Base-by-base conservation (phyloP, 2,113 vertebrate genomes). In the Hydrolagus affinis region DNA sequence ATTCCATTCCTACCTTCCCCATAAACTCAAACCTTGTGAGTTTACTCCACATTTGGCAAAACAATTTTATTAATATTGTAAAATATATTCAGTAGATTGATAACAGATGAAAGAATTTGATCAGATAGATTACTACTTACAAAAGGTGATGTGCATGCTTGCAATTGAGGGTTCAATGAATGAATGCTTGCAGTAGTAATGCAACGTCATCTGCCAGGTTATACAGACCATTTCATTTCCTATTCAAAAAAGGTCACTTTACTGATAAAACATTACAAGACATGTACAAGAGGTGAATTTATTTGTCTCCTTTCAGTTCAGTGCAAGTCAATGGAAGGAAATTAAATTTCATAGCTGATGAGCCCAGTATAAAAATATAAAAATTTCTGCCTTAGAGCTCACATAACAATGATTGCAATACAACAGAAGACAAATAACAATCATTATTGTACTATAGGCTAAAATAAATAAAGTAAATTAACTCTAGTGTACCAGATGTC, bases 291-390 rank as follows among this genome's bases (percentile, higher is more conserved):
- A 21, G 59, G 56, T 77, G 19, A 77, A 77, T 77, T 77, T 21
- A 23, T n/a, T 23, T 17, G 59, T 77, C 59, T 10, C 23, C 11
- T 77, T n/a, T 21, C 21, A 59, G 21, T 10, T n/a, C 56, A 7
- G 10, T 77, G 14, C 56, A 77, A 77, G 74, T 4, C 21, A 77
- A 77, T 21, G 23, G 74, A 77, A 77, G 19, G 74, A 78, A 78
- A 78, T 62, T 60, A 59, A 78, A 60, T 78, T 25, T 21, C n/a
- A 62, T 6, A 21, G 10, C 59, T 44, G 73, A 12, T 60, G 6
- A 4, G 9, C 12, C 32, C 15, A 62, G 56, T 28, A 23, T 11
- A 14, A 25, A 78, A 25, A 44, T 44, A 44, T 6, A 78, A 19
- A 56, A 10, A 60, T 78, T 78, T 78, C 44, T 44, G 44, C 44